phyloP scores from a whole-genome alignment of 2,888 invertebrate genomes.

The Ethmia dodecea region DNA sequence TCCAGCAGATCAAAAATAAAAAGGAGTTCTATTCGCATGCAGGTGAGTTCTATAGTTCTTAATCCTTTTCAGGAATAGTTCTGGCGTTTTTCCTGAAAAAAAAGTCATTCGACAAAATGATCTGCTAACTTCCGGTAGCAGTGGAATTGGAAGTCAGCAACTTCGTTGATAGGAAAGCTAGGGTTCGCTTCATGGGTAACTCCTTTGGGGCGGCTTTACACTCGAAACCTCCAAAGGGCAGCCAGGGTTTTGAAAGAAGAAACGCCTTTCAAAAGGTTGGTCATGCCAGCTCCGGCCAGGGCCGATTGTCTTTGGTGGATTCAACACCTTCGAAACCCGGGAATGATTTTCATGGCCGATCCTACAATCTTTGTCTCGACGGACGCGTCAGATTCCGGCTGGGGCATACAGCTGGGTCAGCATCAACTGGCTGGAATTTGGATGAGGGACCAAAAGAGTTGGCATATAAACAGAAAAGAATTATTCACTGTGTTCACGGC shows the following conservation, averaged over 20 bases:
- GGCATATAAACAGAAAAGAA: constrained; percentile 27
- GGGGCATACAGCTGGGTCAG: constrained; percentile 19
- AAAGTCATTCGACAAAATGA: no score
- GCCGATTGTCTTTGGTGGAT: background rate
- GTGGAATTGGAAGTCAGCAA: constrained; percentile 16
- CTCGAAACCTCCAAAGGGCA: constrained; percentile 15
- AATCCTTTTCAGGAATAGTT: no score
- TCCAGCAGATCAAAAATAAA: no score
- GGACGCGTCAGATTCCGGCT: constrained; percentile 8
- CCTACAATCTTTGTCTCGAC: constrained; percentile 13
- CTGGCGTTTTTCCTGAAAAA: no score
- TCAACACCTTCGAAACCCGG: background rate
- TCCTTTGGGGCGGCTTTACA: constrained; percentile 13
- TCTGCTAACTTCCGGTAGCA: no score
- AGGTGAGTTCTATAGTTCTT: no score
- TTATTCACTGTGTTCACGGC: constrained; percentile 14
- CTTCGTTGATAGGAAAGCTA: constrained; percentile 15
- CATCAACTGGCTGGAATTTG: constrained; percentile 8
- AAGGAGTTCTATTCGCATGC: no score
- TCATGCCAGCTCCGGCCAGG: background rate
- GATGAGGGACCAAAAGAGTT: constrained; percentile 11
- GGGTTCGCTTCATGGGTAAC: constrained; percentile 16
- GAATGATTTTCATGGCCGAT: background rate
- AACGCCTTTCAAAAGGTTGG: no score
- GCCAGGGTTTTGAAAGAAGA: background rate